Conservation (phyloP, 2,113 vertebrate genomes). For the Alectura lathami region DNA sequence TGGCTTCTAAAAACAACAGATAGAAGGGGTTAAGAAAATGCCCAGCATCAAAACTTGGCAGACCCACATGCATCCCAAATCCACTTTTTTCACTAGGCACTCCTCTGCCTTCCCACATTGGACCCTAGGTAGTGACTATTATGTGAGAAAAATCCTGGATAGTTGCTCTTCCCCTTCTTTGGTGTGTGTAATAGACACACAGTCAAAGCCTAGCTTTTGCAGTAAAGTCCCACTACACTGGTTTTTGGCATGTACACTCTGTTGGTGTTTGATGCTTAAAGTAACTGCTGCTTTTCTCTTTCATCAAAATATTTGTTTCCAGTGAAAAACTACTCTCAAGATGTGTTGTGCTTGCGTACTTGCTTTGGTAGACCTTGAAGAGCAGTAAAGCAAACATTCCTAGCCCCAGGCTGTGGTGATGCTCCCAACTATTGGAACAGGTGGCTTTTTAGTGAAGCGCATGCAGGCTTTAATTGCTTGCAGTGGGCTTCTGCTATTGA, state of each 20-base stretch:
- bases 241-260: not conserved
- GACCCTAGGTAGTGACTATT: not conserved
- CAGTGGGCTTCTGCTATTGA: not conserved
- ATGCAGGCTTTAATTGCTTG: not conserved
- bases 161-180: not conserved
- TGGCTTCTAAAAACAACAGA: not conserved
- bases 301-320: not conserved
- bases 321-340: not conserved
- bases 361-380: not conserved
- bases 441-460: not conserved
- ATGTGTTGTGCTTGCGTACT: not conserved
- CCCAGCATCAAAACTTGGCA: not conserved
- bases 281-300: not conserved
- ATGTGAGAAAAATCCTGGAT: not conserved
- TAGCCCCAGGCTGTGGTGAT: not conserved
- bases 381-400: not conserved
- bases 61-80: not conserved
- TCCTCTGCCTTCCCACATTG: not conserved
- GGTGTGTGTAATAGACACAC: not conserved
- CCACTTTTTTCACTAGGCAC: not conserved
- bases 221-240: not conserved
- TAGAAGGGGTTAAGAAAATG: not conserved
- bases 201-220: not conserved
- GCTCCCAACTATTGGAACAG: not conserved
- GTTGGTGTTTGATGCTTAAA: not conserved